Conservation (phyloP, 2,797 vertebrate genomes). For the Melanotaenia maccullochi region DNA sequence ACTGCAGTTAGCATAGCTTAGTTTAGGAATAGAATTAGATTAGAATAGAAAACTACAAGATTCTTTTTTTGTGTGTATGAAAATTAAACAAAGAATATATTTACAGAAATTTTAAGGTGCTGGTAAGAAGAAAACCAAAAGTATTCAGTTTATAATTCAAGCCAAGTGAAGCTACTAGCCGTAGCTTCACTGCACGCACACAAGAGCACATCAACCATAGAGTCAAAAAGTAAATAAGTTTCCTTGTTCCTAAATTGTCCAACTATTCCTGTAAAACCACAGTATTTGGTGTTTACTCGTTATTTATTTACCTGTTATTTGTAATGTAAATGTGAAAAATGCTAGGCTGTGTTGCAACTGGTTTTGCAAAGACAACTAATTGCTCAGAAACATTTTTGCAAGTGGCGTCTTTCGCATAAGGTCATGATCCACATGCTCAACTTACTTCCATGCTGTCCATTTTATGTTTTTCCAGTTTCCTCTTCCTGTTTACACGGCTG, state of each 20-base stretch:
- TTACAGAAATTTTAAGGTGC: background rate
- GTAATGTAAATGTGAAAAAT: slow-evolving; percentile 12
- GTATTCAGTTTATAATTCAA: background rate
- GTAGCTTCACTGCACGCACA: background rate
- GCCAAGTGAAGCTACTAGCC: no score
- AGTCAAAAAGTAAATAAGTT: background rate
- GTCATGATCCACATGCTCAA: slow-evolving; percentile 8
- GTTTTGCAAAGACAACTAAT: slow-evolving; percentile 6
- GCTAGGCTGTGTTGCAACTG: background rate
- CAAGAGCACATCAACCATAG: background rate
- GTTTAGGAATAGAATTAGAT: background rate
- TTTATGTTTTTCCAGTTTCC: slow-evolving; percentile 37
- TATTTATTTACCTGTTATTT: slow-evolving; percentile 1
- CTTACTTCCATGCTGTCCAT: slow-evolving; percentile 19
- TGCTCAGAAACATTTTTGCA: background rate
- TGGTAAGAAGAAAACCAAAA: background rate
- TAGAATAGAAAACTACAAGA: no score
- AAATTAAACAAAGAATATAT: background rate
- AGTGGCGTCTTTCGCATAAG: slow-evolving; percentile 9
- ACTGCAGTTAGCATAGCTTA: background rate
- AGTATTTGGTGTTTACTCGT: background rate
- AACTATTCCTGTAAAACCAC: background rate
- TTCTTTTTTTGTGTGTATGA: background rate
- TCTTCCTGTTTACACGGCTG: slow-evolving; percentile 45
- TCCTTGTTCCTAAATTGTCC: background rate